Evolutionary conservation across 2,797 vertebrate species (phyloP).

Genomic region (Anomalospiza imberbis): DNA sequence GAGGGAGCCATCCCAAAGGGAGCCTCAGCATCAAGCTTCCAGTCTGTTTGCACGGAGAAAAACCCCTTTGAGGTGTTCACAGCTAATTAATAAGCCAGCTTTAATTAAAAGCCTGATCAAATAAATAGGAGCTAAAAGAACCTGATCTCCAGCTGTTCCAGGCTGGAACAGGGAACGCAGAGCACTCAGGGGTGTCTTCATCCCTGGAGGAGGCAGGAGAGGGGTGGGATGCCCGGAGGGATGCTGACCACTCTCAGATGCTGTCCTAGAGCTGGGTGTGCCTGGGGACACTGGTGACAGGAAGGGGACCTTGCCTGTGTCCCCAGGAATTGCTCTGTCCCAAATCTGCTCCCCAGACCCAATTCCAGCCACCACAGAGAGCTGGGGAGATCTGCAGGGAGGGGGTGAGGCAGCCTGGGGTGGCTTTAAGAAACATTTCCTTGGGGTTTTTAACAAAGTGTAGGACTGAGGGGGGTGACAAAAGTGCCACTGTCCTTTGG

Average conservation of each 20-base stretch:
- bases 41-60: background rate
- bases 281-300: background rate
- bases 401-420: background rate
- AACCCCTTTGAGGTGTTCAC: background rate
- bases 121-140: background rate
- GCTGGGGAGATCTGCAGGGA: background rate
- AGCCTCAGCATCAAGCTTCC: background rate
- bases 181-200: background rate
- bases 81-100: background rate
- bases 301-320: background rate
- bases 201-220: background rate
- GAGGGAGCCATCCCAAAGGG: background rate
- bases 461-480: background rate
- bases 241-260: background rate
- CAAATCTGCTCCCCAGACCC: background rate
- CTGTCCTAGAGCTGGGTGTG: accelerated
- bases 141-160: background rate
- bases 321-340: background rate
- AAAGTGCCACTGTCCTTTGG: accelerated
- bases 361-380: accelerated
- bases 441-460: accelerated
- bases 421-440: background rate
- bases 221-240: background rate
- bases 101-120: background rate
- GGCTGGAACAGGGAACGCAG: background rate